Evolutionary conservation across 2,113 vertebrate species (phyloP).

Genomic region (Hydropotes inermis): DNA sequence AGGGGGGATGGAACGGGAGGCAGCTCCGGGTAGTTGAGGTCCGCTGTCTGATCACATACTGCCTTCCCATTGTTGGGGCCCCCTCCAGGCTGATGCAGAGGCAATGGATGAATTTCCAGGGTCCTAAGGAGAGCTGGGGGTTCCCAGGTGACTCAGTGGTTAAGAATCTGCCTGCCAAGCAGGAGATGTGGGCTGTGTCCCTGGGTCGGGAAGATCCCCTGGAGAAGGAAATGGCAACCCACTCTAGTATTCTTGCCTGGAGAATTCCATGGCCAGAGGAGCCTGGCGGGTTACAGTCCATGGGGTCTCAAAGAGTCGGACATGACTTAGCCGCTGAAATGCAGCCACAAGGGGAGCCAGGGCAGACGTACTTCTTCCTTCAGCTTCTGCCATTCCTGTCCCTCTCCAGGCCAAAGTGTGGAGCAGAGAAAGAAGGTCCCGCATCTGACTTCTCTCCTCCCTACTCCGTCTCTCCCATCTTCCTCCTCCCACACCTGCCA

Average conservation of each 20-base stretch:
- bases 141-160: neutral
- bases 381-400: neutral
- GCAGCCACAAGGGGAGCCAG: neutral
- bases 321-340: neutral
- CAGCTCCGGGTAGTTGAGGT: neutral
- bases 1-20: neutral
- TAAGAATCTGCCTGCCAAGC: neutral
- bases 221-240: neutral
- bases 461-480: neutral
- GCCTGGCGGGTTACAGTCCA: neutral
- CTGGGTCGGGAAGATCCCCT: neutral
- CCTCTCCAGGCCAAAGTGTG: neutral
- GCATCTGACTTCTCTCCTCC: neutral
- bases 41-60: fast-evolving
- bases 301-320: neutral
- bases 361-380: neutral
- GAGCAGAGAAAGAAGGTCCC: neutral
- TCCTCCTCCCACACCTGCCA: neutral
- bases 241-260: neutral
- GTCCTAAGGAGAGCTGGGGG: neutral
- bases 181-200: neutral
- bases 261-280: neutral
- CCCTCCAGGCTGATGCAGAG: neutral
- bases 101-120: neutral
- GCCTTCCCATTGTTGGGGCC: neutral